Percentiles rank a stretch among this genome's conserved stretches.
Evolutionary conservation across 2,888 invertebrate species (phyloP).

Genomic region (Synergus gifuensis): DNA sequence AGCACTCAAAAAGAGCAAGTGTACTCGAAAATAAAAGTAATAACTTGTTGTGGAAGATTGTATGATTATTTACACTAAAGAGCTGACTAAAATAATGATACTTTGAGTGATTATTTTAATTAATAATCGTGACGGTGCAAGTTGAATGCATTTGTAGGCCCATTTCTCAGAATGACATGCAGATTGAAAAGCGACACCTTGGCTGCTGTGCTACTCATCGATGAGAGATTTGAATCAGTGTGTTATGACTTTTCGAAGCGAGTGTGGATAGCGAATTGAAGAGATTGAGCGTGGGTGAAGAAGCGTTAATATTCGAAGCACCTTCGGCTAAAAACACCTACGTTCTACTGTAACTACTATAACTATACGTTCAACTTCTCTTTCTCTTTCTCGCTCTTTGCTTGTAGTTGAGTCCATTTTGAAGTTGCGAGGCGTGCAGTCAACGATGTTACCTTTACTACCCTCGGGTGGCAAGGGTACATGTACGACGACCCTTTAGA

Average conservation of each 20-base stretch:
- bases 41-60: not conserved
- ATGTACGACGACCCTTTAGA: slow-evolving; percentile 29
- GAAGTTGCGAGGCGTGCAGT: slow-evolving; percentile 27
- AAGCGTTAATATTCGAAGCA: slow-evolving; percentile 6
- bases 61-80: not conserved
- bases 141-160: not conserved
- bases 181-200: slow-evolving; percentile 26
- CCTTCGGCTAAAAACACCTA: slow-evolving; percentile 20
- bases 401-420: slow-evolving; percentile 17
- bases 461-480: slow-evolving; percentile 27
- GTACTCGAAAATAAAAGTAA: not conserved
- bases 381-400: slow-evolving; percentile 4
- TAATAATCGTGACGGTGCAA: slow-evolving; percentile 19
- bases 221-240: slow-evolving; percentile 32
- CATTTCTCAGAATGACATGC: slow-evolving; percentile 32
- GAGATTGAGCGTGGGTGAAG: slow-evolving; percentile 21
- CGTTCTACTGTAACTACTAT: slow-evolving; percentile 4
- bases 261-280: slow-evolving; percentile 11
- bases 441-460: slow-evolving; percentile 32
- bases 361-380: slow-evolving; percentile 33
- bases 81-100: not conserved
- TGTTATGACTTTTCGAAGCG: slow-evolving; percentile 18
- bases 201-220: slow-evolving; percentile 33
- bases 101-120: slow-evolving; percentile 32
- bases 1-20: not conserved